Conservation (phyloP, 2,113 vertebrate genomes). For the Noctilio leporinus region DNA sequence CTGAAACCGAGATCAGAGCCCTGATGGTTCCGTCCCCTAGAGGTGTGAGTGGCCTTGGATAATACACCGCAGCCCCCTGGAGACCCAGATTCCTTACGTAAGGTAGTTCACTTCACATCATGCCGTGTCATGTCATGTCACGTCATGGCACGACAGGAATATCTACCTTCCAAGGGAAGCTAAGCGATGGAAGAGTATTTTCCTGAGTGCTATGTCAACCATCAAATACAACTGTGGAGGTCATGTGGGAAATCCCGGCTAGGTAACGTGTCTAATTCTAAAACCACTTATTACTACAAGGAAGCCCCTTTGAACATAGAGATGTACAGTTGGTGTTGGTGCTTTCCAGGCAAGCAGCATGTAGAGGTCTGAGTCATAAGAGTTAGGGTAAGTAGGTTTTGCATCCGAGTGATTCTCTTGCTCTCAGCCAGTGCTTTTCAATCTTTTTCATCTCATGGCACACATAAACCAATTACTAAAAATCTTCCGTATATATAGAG, state of each 20-base stretch:
- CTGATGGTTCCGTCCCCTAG: background rate
- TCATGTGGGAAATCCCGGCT: background rate
- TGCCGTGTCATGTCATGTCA: too few relatives aligned
- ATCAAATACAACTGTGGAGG: background rate
- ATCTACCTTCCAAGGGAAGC: background rate
- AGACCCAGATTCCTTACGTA: background rate
- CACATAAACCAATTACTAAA: too few relatives aligned
- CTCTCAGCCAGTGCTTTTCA: background rate
- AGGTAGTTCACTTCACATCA: too few relatives aligned
- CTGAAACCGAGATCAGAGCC: too few relatives aligned
- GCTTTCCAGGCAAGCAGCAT: background rate
- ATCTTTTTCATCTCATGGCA: too few relatives aligned
- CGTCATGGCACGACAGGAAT: background rate
- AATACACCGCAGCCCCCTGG: background rate
- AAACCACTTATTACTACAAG: background rate
- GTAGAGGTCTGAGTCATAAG: background rate
- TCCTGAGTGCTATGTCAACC: background rate
- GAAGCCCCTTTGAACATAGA: background rate
- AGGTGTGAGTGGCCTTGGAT: background rate
- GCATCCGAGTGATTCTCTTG: background rate
- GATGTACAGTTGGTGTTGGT: background rate
- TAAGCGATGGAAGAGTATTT: background rate
- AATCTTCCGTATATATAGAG: too few relatives aligned
- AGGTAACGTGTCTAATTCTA: background rate
- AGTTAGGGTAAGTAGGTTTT: background rate